Percentiles rank a stretch among this genome's conserved stretches.
Conservation (phyloP, 37 sponge, comb jelly and placozoan genomes). For the Cliona cf. orientalis region DNA sequence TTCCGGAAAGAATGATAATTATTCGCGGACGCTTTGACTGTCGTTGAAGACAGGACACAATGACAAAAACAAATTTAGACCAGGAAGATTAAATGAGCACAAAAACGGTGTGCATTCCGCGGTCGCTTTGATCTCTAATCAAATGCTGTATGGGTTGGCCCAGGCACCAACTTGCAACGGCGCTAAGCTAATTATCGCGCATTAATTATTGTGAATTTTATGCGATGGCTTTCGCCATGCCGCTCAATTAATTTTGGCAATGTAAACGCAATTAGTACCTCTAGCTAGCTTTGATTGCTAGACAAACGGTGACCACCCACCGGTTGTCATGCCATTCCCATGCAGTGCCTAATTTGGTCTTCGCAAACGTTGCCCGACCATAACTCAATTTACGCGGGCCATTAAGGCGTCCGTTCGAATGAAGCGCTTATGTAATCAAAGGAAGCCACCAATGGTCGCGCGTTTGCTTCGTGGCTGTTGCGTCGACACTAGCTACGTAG, state of each 20-base stretch:
- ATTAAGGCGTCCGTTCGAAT: too few species aligned
- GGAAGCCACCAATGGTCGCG: too few species aligned
- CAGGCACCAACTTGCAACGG: not conserved
- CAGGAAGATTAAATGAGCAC: constrained; percentile 7
- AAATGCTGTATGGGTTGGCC: constrained; percentile 13
- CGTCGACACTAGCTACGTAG: too few species aligned
- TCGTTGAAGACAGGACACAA: not conserved
- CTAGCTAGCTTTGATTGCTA: not conserved
- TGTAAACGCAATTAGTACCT: not conserved
- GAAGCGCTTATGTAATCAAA: too few species aligned
- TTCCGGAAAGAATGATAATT: not conserved
- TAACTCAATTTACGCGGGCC: too few species aligned
- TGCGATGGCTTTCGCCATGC: not conserved
- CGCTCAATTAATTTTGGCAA: not conserved
- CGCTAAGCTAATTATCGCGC: constrained; percentile 16
- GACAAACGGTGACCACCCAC: constrained; percentile 10
- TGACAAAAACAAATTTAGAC: constrained; percentile 9
- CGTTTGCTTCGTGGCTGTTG: too few species aligned
- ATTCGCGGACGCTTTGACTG: not conserved
- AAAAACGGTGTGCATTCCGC: constrained; percentile 35
- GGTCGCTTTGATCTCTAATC: constrained; percentile 66
- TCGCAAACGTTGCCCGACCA: too few species aligned
- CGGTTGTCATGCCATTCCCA: not conserved
- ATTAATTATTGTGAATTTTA: constrained; percentile 8
- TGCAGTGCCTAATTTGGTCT: too few species aligned